These are phyloP conservation scores for Cheiracanthium punctorium DNA, from an alignment of 2,888 invertebrate genomes.

Conservation along the genomic window DNA sequence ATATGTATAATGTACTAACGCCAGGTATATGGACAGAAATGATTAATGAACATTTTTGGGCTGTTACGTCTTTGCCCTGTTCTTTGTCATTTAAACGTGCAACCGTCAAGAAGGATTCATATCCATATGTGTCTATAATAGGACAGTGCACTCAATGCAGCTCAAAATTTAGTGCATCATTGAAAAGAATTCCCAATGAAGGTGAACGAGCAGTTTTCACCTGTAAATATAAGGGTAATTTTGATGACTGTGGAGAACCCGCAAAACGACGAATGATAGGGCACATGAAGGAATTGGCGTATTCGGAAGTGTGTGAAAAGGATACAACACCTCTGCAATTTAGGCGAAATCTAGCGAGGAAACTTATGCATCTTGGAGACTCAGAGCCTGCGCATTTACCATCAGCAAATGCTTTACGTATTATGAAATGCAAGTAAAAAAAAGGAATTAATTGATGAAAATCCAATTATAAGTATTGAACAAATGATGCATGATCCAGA, in stretches of 20 bases:
- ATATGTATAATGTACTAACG: neutral
- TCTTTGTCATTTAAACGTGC: neutral
- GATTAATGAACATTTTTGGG: neutral
- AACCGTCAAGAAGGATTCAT: neutral
- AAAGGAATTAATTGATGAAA: too few relatives aligned
- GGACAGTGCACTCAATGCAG: neutral
- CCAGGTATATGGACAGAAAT: neutral
- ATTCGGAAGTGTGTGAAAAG: neutral
- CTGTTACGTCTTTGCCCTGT: neutral
- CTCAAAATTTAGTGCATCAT: neutral
- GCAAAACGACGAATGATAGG: neutral
- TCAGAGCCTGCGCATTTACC: neutral
- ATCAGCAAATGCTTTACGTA: neutral
- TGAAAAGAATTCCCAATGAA: neutral
- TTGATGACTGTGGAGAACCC: neutral
- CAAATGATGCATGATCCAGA: too few relatives aligned
- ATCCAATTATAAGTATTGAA: too few relatives aligned
- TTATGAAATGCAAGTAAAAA: too few relatives aligned
- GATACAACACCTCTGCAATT: neutral
- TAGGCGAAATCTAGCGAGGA: neutral
- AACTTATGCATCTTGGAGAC: neutral
- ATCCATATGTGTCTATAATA: neutral
- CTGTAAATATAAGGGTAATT: neutral
- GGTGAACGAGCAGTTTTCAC: neutral
- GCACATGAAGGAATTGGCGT: neutral